Conservation (phyloP, 2,888 invertebrate species). For the Amphipyra tragopoginis region DNA sequence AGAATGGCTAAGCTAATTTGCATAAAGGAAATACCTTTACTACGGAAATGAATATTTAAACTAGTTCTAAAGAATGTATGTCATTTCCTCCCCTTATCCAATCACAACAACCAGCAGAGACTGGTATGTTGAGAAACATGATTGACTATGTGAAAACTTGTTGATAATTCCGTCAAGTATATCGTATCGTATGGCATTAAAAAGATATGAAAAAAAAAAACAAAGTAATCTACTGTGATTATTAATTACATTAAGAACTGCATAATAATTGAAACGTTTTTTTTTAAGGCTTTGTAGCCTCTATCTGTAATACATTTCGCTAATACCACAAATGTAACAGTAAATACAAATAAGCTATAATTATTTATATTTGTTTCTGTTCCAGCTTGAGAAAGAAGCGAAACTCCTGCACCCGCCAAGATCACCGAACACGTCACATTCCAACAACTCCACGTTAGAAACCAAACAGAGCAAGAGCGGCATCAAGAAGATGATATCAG, state of each 20-base stretch:
- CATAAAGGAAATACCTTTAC: conserved; percentile 29
- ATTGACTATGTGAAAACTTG: conserved; percentile 8
- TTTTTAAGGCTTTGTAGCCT: too few species aligned
- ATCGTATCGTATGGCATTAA: background rate
- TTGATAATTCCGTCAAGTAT: conserved; percentile 6
- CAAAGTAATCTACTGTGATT: too few species aligned
- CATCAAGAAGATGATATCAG: conserved; percentile 87
- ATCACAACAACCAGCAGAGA: conserved; percentile 7
- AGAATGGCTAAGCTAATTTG: conserved; percentile 1
- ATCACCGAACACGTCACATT: conserved; percentile 83
- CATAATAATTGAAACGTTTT: too few species aligned
- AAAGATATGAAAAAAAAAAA: too few species aligned
- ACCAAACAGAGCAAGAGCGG: conserved; percentile 84
- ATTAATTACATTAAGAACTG: too few species aligned
- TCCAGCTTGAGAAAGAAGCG: conserved; percentile 88
- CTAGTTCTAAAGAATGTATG: conserved; percentile 34
- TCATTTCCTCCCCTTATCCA: conserved; percentile 31
- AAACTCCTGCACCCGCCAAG: conserved; percentile 83
- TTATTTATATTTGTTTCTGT: conserved; percentile 45
- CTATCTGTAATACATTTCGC: too few species aligned
- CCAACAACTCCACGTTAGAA: conserved; percentile 86
- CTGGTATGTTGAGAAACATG: conserved; percentile 31
- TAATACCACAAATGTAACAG: background rate
- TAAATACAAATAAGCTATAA: background rate
- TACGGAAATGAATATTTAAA: conserved; percentile 26